These are phyloP conservation scores for Trogon melanurus DNA, from an alignment of 2,113 vertebrate species.

Conservation along the genomic window DNA sequence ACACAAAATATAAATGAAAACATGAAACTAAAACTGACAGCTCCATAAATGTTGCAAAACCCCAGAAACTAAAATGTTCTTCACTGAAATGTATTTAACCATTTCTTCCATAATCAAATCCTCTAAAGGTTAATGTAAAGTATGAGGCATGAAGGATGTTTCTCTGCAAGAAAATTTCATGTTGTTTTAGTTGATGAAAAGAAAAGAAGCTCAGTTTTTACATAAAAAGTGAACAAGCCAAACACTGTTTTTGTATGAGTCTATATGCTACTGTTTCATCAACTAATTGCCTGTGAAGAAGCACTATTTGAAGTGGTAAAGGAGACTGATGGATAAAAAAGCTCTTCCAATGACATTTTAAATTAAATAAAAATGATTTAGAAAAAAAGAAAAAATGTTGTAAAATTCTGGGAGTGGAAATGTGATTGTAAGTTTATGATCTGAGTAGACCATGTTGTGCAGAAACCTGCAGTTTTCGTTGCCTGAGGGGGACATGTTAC, in stretches of 20 bases:
- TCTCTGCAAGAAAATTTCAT: not conserved
- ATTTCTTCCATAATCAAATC: conserved; percentile 53
- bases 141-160: not conserved
- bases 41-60: conserved; percentile 46
- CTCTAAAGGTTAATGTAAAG: conserved; percentile 60
- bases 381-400: not conserved
- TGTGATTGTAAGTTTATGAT: not conserved
- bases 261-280: not conserved
- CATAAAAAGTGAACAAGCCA: not conserved
- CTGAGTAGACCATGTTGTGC: not conserved
- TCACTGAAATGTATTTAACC: conserved; percentile 21
- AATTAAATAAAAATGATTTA: not conserved
- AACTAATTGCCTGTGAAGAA: not conserved
- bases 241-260: not conserved
- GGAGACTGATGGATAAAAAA: not conserved
- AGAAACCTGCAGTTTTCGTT: not conserved
- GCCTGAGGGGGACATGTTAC: not conserved
- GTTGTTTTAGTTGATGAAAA: conserved; percentile 1
- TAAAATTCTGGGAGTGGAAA: not conserved
- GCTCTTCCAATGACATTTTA: not conserved
- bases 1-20: conserved; percentile 45
- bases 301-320: not conserved
- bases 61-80: not conserved
- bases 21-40: conserved; percentile 50
- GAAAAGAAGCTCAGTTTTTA: not conserved